These are phyloP conservation scores for Vombatus ursinus DNA, from an alignment of 2,113 vertebrate genomes.

Conservation along the genomic window DNA sequence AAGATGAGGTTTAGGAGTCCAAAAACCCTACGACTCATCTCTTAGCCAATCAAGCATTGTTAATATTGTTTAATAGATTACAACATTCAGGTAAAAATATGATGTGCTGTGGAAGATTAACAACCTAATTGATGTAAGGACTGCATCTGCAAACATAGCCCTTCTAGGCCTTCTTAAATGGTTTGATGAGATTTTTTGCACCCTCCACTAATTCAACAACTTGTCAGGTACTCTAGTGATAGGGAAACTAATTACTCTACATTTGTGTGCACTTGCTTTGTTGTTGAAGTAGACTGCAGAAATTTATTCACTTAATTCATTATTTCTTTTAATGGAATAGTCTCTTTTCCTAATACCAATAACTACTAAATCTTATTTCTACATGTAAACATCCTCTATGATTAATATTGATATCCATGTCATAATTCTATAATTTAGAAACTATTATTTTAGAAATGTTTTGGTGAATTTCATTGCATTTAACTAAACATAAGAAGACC, in stretches of 20 bases:
- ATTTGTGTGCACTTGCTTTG: neutral
- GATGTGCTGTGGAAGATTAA: constrained; percentile 7
- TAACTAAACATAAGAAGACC: neutral
- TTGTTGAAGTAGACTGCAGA: neutral
- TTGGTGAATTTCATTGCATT: neutral
- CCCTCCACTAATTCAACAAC: neutral
- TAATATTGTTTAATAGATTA: constrained; percentile 29
- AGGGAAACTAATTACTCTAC: neutral
- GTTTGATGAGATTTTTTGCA: neutral
- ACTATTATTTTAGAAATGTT: neutral
- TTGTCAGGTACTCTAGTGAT: neutral
- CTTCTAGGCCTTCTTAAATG: neutral
- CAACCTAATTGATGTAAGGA: neutral
- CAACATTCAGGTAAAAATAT: constrained; percentile 50
- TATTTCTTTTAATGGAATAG: neutral
- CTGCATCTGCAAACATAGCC: neutral
- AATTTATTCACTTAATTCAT: neutral
- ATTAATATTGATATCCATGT: neutral
- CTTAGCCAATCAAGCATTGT: neutral
- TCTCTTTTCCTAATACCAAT: neutral
- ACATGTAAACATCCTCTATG: neutral
- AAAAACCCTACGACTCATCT: neutral
- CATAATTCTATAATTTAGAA: neutral
- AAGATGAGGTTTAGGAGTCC: neutral
- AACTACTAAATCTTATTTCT: neutral